Base-by-base conservation (phyloP, 2,797 vertebrate genomes). In the Novumbra hubbsi region DNA sequence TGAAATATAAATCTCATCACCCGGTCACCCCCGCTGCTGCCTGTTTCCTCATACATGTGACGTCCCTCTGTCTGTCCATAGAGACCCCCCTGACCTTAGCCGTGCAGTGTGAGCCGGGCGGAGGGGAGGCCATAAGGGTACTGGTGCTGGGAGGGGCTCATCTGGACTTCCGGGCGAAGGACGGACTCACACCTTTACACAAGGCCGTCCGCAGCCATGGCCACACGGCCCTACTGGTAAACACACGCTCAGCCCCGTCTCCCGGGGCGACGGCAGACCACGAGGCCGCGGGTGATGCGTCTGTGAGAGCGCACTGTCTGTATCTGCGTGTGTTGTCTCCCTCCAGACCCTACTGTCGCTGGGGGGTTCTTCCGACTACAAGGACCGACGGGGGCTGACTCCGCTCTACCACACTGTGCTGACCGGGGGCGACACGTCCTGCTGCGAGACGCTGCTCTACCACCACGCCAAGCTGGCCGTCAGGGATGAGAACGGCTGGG, bases 401-500 rank as follows among this genome's bases (percentile, higher is more conserved):
- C 96, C 96, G 1, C 93, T 98, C 11, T 98, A 98, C 90, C 96
- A 98, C 90, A 97, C 96, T 71, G 96, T 96, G 78, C 96, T 98
- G 93, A 96, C 95, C 57, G 96, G 96, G 73, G 96, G 96, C 0
- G 96, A 97, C 87, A 96, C 96, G 71, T 96, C 95, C 81, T 98
- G 96, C 90, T 98, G 96, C 5, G 96, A 98, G 88, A 94, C 96
- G 32, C 92, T 98, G 73, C 94, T 98, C 1, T 96, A 92, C 88
- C 94, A 96, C 87, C 93, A 92, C 38, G 95, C 94, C 80, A 92
- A 94, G 82, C 89, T 98, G 79, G 96, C 96, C 71, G 90, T 95
- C 68, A 91, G 93, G 15, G 96, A 98, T 1, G 96, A 98, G 92
- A 98, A 98, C 32, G 96, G 96, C 85, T 98, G 96, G 96, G 96